Percentiles rank a stretch among this genome's conserved stretches.
Evolutionary conservation across 2,888 invertebrate species (phyloP).

Genomic region (Euproctis similis): DNA sequence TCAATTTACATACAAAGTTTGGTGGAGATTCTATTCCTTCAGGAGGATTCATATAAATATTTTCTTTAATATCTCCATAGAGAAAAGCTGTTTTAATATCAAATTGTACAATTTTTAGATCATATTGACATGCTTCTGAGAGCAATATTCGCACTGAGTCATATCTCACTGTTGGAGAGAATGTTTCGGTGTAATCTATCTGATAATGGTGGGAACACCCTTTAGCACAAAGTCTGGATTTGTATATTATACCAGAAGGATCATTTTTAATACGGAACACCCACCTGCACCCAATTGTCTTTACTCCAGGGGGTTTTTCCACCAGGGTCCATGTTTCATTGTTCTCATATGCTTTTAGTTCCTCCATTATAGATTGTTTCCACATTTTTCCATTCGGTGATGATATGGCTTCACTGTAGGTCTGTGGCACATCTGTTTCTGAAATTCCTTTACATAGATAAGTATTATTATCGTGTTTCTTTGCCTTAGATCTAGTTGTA

Average conservation of each 20-base stretch:
- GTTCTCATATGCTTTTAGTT: slow-evolving; percentile 2
- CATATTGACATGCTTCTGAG: no score
- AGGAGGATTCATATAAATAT: slow-evolving; percentile 9
- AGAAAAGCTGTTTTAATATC: slow-evolving; percentile 3
- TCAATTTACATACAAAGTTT: slow-evolving; percentile 15
- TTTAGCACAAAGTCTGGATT: slow-evolving; percentile 8
- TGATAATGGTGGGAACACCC: slow-evolving; percentile 5
- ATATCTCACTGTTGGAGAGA: slow-evolving; percentile 10
- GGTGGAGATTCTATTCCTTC: slow-evolving; percentile 5
- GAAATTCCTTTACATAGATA: background rate
- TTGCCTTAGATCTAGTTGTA: no score
- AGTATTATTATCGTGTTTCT: no score
- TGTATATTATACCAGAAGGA: slow-evolving; percentile 3
- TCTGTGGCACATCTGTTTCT: slow-evolving; percentile 1
- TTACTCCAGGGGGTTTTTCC: slow-evolving; percentile 1
- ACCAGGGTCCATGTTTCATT: slow-evolving; percentile 6
- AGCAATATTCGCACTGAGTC: slow-evolving; percentile 6
- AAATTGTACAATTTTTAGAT: slow-evolving; percentile 10
- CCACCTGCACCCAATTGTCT: slow-evolving; percentile 5
- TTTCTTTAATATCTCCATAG: no score
- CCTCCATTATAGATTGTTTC: slow-evolving; percentile 3
- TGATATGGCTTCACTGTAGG: slow-evolving; percentile 4
- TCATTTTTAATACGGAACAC: slow-evolving; percentile 6
- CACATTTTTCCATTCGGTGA: slow-evolving; percentile 1
- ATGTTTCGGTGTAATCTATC: slow-evolving; percentile 8